Evolutionary conservation across 2,797 vertebrate species (phyloP), one percentile per base, ranked within the genome.

Genomic region (Centroberyx gerrardi): DNA sequence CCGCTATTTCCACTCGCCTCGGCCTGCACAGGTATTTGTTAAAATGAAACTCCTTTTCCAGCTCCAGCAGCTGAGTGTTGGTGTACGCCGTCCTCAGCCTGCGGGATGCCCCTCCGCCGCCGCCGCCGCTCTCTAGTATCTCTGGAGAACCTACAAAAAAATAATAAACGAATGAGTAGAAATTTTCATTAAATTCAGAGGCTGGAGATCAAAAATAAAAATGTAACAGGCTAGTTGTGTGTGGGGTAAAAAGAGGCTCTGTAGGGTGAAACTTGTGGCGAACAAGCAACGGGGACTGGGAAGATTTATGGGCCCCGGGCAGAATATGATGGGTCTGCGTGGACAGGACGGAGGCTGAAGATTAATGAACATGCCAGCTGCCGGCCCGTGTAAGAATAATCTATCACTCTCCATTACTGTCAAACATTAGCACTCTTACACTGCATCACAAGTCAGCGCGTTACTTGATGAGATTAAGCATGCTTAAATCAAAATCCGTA

Each of bases 321-420:
- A 92, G 92, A 91, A 92, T 91, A 92, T 93, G 93, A 93, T 92
- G 93, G 91, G 83, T 88, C 85, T 94, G 88, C 81, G 84, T 87
- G 86, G 88, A 91, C 92, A 93, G 93, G 88, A 92, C 91, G 81
- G 54, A 81, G 82, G 89, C 79, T 89, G 90, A 94, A 94, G 96
- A 97, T 96, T 97, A 97, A 98, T 97, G 96, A 96, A 97, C 96
- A 95, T 95, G 96, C 96, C 96, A 97, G 96, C 96, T 97, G 96
- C 96, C 94, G 96, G 96, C 94, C 95, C 94, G 95, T 96, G 95
- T 96, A 95, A 93, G 94, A 96, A 95, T 94, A 94, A 97, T 97
- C 96, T 96, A 98, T 98, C 97, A 97, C 96, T 97, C 96, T 96
- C 97, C 96, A 97, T 98, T 98, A 97, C 96, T 97, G 97, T 97